phyloP scores from a whole-genome alignment of 2,888 invertebrate species.

The Unio delphinus region DNA sequence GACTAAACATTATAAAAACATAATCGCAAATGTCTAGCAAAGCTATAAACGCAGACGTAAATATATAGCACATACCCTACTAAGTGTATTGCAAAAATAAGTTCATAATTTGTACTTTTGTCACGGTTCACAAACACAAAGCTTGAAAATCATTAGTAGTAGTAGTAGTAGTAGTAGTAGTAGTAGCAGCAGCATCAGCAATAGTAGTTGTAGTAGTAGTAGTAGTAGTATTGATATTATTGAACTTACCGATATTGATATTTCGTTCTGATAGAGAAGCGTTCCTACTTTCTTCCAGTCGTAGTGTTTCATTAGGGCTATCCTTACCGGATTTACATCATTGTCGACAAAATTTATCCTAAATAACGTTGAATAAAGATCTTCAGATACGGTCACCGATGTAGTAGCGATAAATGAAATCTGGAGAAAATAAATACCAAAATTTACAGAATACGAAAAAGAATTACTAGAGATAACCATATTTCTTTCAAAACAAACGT shows the following conservation, averaged over 20 bases:
- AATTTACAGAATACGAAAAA: no score
- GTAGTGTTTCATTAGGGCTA: slow-evolving; percentile 42
- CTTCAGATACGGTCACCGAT: slow-evolving; percentile 33
- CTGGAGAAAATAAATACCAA: slow-evolving; percentile 20
- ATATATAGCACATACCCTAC: no score
- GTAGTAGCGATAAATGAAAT: slow-evolving; percentile 40
- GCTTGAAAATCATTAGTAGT: no score
- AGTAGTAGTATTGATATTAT: no score
- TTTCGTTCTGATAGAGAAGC: slow-evolving; percentile 27
- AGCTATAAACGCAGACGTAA: no score
- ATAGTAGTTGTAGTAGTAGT: no score
- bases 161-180: not conserved
- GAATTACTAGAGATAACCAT: not conserved
- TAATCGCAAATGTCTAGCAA: no score
- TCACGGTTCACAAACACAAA: no score
- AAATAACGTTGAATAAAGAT: slow-evolving; percentile 40
- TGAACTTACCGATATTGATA: slow-evolving; percentile 35
- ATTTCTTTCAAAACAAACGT: not conserved
- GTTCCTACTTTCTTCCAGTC: slow-evolving; percentile 48
- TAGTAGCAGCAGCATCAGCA: no score
- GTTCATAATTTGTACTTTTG: no score
- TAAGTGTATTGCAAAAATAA: no score
- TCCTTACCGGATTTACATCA: slow-evolving; percentile 36
- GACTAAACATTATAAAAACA: no score
- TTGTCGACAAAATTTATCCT: slow-evolving; percentile 40